These are phyloP conservation scores for Empidonax traillii DNA, from an alignment of 2,113 vertebrate species.

Conservation along the genomic window DNA sequence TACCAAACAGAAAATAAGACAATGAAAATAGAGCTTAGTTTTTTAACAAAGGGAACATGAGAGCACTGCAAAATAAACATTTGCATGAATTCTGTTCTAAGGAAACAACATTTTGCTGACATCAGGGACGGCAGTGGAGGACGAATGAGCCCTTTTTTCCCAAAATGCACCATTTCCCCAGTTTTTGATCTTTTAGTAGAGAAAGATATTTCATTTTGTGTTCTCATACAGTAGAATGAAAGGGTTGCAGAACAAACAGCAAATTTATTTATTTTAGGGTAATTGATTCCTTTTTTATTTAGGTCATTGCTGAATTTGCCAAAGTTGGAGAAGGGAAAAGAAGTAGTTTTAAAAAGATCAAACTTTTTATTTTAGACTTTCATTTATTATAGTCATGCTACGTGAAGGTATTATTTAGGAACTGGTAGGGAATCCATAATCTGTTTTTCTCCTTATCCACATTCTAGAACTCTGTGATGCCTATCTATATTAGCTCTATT, in stretches of 20 bases:
- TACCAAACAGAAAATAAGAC: conserved; percentile 69
- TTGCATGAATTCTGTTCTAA: conserved; percentile 29
- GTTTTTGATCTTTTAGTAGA: conserved; percentile 27
- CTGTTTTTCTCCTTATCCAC: background rate
- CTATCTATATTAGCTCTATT: conserved; percentile 38
- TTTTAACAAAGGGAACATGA: conserved; percentile 26
- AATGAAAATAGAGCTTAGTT: conserved; percentile 35
- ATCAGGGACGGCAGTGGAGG: background rate
- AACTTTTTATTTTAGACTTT: conserved; percentile 5
- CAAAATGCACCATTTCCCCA: background rate
- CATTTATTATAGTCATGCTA: background rate
- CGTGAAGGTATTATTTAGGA: background rate
- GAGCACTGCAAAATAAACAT: background rate
- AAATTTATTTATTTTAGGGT: conserved; percentile 15
- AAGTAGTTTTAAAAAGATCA: background rate
- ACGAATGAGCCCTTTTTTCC: background rate
- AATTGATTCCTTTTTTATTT: conserved; percentile 44
- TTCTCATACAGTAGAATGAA: background rate
- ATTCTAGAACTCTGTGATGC: background rate
- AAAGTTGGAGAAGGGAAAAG: background rate
- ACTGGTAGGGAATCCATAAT: background rate
- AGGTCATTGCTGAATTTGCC: conserved; percentile 17
- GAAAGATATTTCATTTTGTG: conserved; percentile 3
- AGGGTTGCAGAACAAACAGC: conserved; percentile 5
- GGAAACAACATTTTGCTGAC: background rate